Conservation (phyloP, 2,113 vertebrate genomes). For the Oncorhynchus gorbuscha region DNA sequence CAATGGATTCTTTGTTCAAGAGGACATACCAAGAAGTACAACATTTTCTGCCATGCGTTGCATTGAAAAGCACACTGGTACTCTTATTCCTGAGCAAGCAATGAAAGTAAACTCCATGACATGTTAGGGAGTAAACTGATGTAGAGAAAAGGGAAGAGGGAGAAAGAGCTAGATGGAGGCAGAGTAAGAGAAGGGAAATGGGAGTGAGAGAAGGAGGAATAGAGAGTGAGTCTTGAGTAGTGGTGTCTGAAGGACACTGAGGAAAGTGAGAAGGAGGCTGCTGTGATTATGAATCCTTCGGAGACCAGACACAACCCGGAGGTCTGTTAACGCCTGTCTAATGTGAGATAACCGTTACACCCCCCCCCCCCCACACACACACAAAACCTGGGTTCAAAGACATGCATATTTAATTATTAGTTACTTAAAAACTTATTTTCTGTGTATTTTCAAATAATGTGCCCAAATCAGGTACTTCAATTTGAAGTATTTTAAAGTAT, state of each 20-base stretch:
- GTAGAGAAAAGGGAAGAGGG: background rate
- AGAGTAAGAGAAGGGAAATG: background rate
- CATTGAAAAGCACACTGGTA: too few relatives aligned
- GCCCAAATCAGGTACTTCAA: too few relatives aligned
- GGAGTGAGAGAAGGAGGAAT: constrained; percentile 8
- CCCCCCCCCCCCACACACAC: background rate
- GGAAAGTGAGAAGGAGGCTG: constrained; percentile 65
- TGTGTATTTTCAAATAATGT: too few relatives aligned
- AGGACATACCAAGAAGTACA: too few relatives aligned
- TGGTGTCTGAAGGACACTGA: constrained; percentile 61
- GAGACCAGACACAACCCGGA: constrained; percentile 16
- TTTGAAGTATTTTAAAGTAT: too few relatives aligned
- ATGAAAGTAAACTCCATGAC: too few relatives aligned
- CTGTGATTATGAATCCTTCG: constrained; percentile 35
- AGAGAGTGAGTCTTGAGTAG: background rate
- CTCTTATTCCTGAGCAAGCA: too few relatives aligned
- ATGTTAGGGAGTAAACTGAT: background rate
- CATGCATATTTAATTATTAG: too few relatives aligned
- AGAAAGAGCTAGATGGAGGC: background rate
- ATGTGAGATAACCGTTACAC: constrained; percentile 25
- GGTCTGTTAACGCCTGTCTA: constrained; percentile 57
- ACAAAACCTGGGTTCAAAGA: background rate
- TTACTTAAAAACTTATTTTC: too few relatives aligned
- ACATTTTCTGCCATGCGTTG: too few relatives aligned
- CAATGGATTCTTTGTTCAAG: too few relatives aligned